Conservation (phyloP, 2,888 invertebrate species). For the Cinara cedri region DNA sequence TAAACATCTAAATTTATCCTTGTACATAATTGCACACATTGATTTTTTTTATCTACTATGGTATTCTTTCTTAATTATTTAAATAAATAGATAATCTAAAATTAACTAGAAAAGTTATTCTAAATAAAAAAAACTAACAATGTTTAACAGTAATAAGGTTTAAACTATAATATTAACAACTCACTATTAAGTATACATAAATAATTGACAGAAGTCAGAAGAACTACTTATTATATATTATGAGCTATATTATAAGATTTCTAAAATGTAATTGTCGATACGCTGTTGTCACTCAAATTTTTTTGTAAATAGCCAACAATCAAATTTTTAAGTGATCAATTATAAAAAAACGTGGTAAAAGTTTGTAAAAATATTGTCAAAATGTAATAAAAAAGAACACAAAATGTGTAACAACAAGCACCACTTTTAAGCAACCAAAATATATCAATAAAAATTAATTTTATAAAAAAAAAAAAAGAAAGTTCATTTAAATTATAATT, state of each 20-base stretch:
- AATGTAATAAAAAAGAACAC: constrained; percentile 54
- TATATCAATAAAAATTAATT: constrained; percentile 38
- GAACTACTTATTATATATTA: constrained; percentile 47
- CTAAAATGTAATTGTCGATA: constrained; percentile 55
- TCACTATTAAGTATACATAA: constrained; percentile 57
- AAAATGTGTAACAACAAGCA: constrained; percentile 55
- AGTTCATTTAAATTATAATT: constrained; percentile 37
- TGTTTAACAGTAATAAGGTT: constrained; percentile 50
- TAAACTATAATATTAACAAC: constrained; percentile 49
- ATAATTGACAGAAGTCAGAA: constrained; percentile 56
- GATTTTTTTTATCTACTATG: constrained; percentile 42
- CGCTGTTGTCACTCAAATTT: constrained; percentile 49
- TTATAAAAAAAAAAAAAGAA: constrained; percentile 20
- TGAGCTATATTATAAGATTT: constrained; percentile 43
- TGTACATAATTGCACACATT: constrained; percentile 25
- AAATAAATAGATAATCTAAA: constrained; percentile 34
- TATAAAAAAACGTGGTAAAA: constrained; percentile 43
- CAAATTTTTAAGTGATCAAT: constrained; percentile 29
- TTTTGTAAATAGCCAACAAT: constrained; percentile 19
- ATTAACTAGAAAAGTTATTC: constrained; percentile 33
- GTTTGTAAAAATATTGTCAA: constrained; percentile 50
- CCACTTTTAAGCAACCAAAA: constrained; percentile 50
- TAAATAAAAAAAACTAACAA: constrained; percentile 35
- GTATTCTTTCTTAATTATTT: constrained; percentile 39
- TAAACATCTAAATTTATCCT: constrained; percentile 40